Evolutionary conservation across 1,140 invertebrate genomes (phyloP), one percentile per base, ranked within the genome.

Genomic region (Pseudomyrmex dendroicus): DNA sequence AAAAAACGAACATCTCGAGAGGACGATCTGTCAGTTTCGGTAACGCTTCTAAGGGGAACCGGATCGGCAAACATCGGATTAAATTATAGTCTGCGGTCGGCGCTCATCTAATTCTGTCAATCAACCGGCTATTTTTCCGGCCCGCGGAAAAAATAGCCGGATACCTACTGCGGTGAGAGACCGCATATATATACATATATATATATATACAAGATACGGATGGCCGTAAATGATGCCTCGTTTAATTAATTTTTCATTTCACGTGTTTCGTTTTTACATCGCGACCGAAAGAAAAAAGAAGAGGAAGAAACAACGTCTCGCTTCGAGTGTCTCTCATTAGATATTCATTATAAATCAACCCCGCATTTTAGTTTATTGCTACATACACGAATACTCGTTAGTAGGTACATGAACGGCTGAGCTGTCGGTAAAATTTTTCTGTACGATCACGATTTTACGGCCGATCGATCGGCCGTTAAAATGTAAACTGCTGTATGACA

Each of bases 31-130:
- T 17, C n/a, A 17, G 12, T 7, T 59, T 59, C 35, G 17, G 44
- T 63, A 46, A 63, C 59, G 35, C 46, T 22, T 35, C 20, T 61
- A 44, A 57, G 56, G 9, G 35, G 7, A 83, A 64, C 48, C 56
- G 76, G 64, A 84, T 68, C 59, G 44, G 59, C 56, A 84, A 70
- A 84, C 25, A 67, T 72, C 25, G 56, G 25, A 82, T 84, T 44
- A 82, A 80, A 84, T 84, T 80, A 72, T 84, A 80, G 52, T 57
- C 44, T 62, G 74, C 52, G 82, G 64, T 78, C 22, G 13, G 63
- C 22, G 84, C 64, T 90, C 52, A 74, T 73, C 82, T 84, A 83
- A 85, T 90, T 91, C 88, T 87, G 89, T 91, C 89, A 89, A 91
- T 92, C 90, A 91, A 78, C 64, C 68, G 61, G 83, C 12, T 8